Conservation (phyloP, 2,113 vertebrate genomes). For the Lathamus discolor region DNA sequence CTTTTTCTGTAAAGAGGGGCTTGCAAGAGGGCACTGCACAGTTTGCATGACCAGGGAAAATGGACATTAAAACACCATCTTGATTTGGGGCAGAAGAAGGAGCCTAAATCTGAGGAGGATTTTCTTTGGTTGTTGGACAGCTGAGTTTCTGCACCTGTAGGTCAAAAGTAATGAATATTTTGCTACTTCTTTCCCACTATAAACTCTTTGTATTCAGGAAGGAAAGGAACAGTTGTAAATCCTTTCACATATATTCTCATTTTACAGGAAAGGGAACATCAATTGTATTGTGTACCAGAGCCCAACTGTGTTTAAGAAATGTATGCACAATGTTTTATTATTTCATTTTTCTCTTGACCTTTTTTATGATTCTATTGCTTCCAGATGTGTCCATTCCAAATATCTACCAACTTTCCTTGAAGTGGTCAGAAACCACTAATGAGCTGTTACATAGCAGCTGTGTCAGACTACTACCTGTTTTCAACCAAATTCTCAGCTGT, state of each 20-base stretch:
- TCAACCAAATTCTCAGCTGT: not conserved
- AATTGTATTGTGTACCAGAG: not conserved
- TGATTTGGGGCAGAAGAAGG: not conserved
- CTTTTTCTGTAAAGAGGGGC: not conserved
- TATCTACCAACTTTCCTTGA: not conserved
- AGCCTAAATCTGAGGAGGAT: not conserved
- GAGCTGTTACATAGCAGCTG: not conserved
- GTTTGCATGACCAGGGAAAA: not conserved
- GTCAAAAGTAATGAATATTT: not conserved
- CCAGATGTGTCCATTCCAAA: not conserved
- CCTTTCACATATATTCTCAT: not conserved
- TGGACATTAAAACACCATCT: not conserved
- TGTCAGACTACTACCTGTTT: constrained; percentile 19
- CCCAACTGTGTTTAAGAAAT: not conserved
- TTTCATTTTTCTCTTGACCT: not conserved
- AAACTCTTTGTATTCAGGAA: not conserved
- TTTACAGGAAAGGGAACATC: not conserved
- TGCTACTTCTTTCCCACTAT: not conserved
- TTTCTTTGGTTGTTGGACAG: not conserved
- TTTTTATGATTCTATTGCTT: not conserved
- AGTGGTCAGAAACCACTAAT: not conserved
- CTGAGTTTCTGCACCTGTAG: not conserved
- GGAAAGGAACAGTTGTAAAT: not conserved
- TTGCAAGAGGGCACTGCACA: not conserved
- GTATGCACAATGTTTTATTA: not conserved